Evolutionary conservation across 2,113 vertebrate genomes (phyloP), one percentile per base, ranked within the genome.

Genomic region (Nothoprocta pentlandii): DNA sequence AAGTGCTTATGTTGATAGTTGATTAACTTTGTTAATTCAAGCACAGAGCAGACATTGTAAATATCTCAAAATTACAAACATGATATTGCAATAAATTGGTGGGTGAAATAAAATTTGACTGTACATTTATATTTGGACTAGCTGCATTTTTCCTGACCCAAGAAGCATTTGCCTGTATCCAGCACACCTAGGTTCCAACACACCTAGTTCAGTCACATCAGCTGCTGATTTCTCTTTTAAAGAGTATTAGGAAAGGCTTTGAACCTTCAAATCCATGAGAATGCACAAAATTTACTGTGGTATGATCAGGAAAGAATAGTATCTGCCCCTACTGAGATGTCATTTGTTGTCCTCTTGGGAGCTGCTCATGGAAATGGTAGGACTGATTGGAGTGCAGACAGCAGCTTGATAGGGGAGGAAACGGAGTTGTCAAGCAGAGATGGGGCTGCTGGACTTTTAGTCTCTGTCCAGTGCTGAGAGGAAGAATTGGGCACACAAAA

Each of bases 191-290:
- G n/a, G 49, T 21, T 82, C 88, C 94, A 85, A 90, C 36, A 39
- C 36, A 83, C 78, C 74, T 84, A 63, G 67, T 83, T 93, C 30
- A 58, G 58, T 53, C 80, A 69, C 83, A 81, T 84, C 76, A 91
- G 61, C 69, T 0, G 0, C 83, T 84, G 85, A 90, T 94, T 97
- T 93, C 54, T 63, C 66, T 94, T 96, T 94, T 92, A 97, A 88
- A 92, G 92, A 95, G 80, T 90, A 92, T 93, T 30, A 92, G 86
- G 86, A 96, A 94, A 59, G 49, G 62, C 86, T 96, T 96, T 96
- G 88, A 95, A 95, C 66, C 44, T 95, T 96, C 90, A 97, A 95
- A 96, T 77, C 62, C 12, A 1, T 28, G 70, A 91, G 83, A 90
- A 49, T 81, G 87, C 69, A 88, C 85, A 84, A 90, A 94, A 94